Base-by-base conservation (phyloP, 2,113 vertebrate genomes). In the Macquaria ambigua region DNA sequence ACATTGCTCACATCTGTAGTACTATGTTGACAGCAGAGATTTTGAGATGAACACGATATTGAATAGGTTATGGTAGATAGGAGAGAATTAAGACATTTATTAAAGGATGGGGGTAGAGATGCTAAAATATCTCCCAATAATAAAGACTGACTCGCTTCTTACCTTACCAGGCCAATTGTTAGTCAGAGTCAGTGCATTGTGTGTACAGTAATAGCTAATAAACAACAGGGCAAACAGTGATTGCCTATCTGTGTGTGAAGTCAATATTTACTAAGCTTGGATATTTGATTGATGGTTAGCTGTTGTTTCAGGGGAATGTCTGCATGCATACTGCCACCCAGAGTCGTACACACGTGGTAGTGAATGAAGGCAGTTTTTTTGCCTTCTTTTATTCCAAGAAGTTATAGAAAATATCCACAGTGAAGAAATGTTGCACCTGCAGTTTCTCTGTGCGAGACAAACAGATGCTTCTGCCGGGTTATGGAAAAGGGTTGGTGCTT, bases 381-480 rank as follows among this genome's bases (percentile, higher is more conserved):
- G 3, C 5, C 8, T 34, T 4, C 10, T 50, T 64, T 73, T 25
- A 52, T 41, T 56, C 5, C 31, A 8, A 62, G 16, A 78, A 69
- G 20, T 79, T 82, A 55, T 48, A 48, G 20, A n/a, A 85, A 89
- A 87, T 66, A 73, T 78, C 37, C 46, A 58, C 43, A 83, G 50
- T 48, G 31, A 67, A 67, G 16, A 73, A 78, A 63, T 55, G 55
- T 52, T 79, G 74, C 70, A 85, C 62, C 64, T 84, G 67, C 71
- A 79, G 67, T 79, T 91, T 74, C 56, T 80, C 58, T 59, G 6
- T 21, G n/a, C 28, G 18, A 81, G 23, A 74, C 58, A 81, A 88
- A 89, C 87, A 89, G 81, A 86, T 86, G 89, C 88, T 81, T 71
- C 81, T 87, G 79, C 83, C 76, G 62, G 48, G 20, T 77, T 68